phyloP scores from a whole-genome alignment of 2,113 vertebrate species.

The Pteruthius melanotis region DNA sequence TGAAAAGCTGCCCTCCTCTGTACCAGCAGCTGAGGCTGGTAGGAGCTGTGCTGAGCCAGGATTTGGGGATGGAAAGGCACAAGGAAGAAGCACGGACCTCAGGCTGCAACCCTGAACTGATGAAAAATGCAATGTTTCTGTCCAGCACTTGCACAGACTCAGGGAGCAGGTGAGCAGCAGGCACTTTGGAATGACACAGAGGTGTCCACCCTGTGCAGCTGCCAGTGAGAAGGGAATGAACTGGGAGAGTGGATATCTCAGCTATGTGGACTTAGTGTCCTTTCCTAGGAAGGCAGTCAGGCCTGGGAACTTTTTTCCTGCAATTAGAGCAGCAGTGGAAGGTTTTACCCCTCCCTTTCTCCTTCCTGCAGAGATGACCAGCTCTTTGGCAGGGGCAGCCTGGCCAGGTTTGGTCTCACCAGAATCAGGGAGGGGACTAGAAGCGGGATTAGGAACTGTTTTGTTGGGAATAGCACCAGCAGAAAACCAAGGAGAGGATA shows the following conservation, averaged over 20 bases:
- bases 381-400: not conserved
- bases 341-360: not conserved
- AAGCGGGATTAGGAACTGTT: not conserved
- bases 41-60: rapidly evolving
- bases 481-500: not conserved
- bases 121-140: not conserved
- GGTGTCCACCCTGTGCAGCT: not conserved
- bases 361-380: not conserved
- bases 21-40: not conserved
- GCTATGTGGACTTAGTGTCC: not conserved
- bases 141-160: not conserved
- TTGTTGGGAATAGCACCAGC: not conserved
- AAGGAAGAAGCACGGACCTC: not conserved
- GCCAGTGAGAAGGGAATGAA: not conserved
- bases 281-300: not conserved
- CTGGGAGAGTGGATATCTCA: not conserved
- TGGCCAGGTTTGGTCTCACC: not conserved
- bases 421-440: not conserved
- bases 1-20: not conserved
- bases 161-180: not conserved
- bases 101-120: not conserved
- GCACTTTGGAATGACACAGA: not conserved
- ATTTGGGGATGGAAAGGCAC: not conserved
- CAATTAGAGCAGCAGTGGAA: not conserved
- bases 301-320: not conserved